Evolutionary conservation across 2,888 invertebrate genomes (phyloP).

Genomic region (Deilephila porcellus): DNA sequence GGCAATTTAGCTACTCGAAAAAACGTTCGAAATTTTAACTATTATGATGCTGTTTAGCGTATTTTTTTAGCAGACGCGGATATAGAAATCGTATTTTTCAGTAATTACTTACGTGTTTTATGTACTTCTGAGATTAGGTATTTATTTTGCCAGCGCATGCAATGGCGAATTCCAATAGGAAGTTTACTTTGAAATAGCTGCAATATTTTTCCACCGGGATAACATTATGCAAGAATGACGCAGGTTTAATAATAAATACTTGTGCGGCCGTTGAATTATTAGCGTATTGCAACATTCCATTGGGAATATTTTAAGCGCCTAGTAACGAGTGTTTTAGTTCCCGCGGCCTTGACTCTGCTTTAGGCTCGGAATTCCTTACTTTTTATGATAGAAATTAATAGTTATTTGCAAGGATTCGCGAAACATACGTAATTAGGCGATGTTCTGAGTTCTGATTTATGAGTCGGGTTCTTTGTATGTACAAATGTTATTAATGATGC

Average conservation of each 20-base stretch:
- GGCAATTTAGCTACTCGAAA: neutral
- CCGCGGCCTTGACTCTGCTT: conserved; percentile 35
- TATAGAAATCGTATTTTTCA: neutral
- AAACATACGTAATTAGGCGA: neutral
- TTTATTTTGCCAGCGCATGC: conserved; percentile 7
- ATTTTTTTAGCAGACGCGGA: neutral
- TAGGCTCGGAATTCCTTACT: conserved; percentile 24
- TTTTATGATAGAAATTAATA: conserved; percentile 25
- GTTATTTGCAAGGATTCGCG: conserved; percentile 12
- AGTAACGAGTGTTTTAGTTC: conserved; percentile 36
- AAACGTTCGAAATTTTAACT: neutral
- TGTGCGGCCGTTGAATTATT: conserved; percentile 36
- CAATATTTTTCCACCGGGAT: conserved; percentile 28
- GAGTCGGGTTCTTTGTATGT: neutral
- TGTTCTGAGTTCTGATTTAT: neutral
- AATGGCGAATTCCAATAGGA: conserved; percentile 7
- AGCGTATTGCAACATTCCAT: conserved; percentile 34
- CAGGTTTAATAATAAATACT: conserved; percentile 38
- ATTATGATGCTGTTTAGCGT: neutral
- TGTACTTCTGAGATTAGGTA: neutral
- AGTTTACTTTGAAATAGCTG: conserved; percentile 15
- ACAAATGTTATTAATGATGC: neutral
- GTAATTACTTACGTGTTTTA: conserved; percentile 2
- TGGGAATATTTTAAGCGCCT: conserved; percentile 37
- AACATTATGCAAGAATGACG: conserved; percentile 36